Base-by-base conservation (phyloP, 2,113 vertebrate genomes). In the Seriola aureovittata region DNA sequence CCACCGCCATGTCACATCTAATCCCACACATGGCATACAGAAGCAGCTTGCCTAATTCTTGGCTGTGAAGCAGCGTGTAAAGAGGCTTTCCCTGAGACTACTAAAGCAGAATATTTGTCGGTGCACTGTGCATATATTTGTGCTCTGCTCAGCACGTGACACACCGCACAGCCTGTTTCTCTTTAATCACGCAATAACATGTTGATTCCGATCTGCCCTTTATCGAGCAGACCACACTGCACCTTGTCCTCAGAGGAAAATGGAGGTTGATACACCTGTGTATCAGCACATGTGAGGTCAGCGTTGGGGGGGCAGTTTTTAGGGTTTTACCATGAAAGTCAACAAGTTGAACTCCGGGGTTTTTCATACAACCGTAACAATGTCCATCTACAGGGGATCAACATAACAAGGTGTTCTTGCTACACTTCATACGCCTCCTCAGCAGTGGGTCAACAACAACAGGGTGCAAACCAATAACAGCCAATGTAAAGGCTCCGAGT, bases 91-190 rank as follows among this genome's bases (percentile, higher is more conserved):
- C 60, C 44, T 19, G 11, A 75, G 77, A 65, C 44, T 69, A 42
- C 29, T 1, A 8, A 72, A 64, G 38, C 40, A 60, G 73, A 75
- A 50, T 75, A 48, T 76, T 73, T 86, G 44, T 71, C 81, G 13
- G 13, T 34, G 44, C 23, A 2, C 55, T 13, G 60, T 79, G 82
- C 44, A 71, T 74, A 79, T 66, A 75, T 83, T 81, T 85, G 59
- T 81, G 66, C 64, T 84, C 57, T 13, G 65, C 25, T 5, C 71
- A 74, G 74, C 68, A 60, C 64, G 74, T n/a, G 48, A 74, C 46
- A 25, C 55, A 17, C 32, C 64, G 75, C 58, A 82, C 75, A 85
- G 79, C 84, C 69, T 84, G 80, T 75, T 89, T 80, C 46, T 71
- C 68, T 71, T 42, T 71, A 77, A 89, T 88, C 59, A 14, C 44